Percentiles rank a stretch among this genome's conserved stretches.
These are phyloP conservation scores for Ptilorrhoa leucosticta DNA, from an alignment of 2,113 vertebrate species.

Conservation along the genomic window DNA sequence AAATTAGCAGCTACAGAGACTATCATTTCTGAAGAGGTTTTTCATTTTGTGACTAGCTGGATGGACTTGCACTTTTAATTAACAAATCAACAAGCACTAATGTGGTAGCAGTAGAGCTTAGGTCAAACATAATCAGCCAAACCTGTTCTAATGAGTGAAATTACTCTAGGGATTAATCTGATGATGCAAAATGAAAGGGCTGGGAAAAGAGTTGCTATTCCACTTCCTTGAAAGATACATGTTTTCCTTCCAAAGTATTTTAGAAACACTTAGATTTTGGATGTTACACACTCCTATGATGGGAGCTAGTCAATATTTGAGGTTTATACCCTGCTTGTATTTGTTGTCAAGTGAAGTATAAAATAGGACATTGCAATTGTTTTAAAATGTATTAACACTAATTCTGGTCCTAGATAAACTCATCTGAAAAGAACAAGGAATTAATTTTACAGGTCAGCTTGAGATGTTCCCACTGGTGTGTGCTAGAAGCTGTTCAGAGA, in stretches of 20 bases:
- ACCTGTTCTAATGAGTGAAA: neutral
- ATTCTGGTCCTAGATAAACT: neutral
- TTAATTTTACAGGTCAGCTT: neutral
- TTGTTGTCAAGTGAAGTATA: neutral
- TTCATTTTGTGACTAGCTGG: neutral
- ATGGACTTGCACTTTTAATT: constrained; percentile 59
- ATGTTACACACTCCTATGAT: neutral
- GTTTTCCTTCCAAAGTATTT: neutral
- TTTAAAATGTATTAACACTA: neutral
- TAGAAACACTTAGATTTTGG: neutral
- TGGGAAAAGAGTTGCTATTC: neutral
- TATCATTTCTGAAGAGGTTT: constrained; percentile 8
- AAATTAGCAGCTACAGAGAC: constrained; percentile 31
- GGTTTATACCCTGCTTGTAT: neutral
- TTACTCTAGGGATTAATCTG: neutral
- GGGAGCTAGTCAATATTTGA: neutral
- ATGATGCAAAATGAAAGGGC: neutral
- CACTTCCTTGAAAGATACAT: neutral
- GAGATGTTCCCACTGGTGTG: neutral
- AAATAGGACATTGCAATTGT: neutral
- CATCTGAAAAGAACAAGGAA: neutral
- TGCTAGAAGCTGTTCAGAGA: neutral
- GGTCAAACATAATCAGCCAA: neutral
- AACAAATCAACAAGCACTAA: neutral
- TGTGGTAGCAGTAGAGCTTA: neutral